Conservation (phyloP, 2,797 vertebrate species). For the Eulemur mongoz region DNA sequence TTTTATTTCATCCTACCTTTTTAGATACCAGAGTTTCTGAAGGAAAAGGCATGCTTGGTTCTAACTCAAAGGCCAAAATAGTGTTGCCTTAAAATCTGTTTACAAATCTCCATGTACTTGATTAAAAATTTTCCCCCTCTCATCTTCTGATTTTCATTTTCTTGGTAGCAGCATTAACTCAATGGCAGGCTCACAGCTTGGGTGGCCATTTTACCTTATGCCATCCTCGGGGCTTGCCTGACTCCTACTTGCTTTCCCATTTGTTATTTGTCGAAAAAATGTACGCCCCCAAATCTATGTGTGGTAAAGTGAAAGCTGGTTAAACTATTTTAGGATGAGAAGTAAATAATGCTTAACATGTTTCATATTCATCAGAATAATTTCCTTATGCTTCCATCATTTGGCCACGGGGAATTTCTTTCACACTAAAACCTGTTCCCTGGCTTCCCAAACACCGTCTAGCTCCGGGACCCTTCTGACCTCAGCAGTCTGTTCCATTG, state of each 20-base stretch:
- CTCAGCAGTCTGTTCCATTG: constrained; percentile 67
- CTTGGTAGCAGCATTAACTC: not conserved
- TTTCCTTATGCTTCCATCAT: constrained; percentile 70
- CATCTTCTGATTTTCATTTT: not conserved
- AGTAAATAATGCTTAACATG: constrained; percentile 56
- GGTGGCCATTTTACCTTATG: constrained; percentile 3
- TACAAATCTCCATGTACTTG: not conserved
- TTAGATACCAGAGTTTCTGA: not conserved
- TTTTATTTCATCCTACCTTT: not conserved
- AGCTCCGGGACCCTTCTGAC: constrained; percentile 69
- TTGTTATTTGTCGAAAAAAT: constrained; percentile 24
- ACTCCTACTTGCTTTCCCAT: not conserved
- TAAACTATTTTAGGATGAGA: constrained; percentile 48
- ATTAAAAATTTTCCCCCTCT: not conserved
- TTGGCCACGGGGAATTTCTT: constrained; percentile 61
- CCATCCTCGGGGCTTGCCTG: not conserved
- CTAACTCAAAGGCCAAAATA: not conserved
- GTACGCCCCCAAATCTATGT: not conserved
- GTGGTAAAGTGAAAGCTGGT: constrained; percentile 27
- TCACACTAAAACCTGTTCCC: constrained; percentile 59
- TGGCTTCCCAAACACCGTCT: constrained; percentile 56
- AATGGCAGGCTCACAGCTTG: not conserved
- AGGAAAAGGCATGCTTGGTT: not conserved
- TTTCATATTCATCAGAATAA: constrained; percentile 74
- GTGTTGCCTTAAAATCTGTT: not conserved